Conservation (phyloP, 2,888 invertebrate species). For the Peribatodes rhomboidaria region DNA sequence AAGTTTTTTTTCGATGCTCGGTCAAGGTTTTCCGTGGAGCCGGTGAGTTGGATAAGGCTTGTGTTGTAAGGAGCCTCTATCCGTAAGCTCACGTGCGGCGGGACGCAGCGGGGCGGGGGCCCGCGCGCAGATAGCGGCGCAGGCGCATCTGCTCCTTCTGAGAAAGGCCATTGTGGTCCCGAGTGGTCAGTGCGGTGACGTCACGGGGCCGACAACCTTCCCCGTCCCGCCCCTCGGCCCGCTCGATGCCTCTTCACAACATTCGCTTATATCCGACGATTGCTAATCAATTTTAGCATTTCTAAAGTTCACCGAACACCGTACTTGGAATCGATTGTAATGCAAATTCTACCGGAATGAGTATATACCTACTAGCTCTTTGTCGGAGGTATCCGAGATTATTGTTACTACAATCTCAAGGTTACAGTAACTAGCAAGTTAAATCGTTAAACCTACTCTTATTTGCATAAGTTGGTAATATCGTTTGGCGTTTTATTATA, state of each 20-base stretch:
- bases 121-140: conserved; percentile 73
- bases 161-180: conserved; percentile 84
- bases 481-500: conserved; percentile 29
- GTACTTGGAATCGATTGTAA: conserved; percentile 48
- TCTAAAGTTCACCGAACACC: conserved; percentile 49
- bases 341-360: conserved; percentile 36
- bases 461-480: conserved; percentile 32
- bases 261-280: conserved; percentile 53
- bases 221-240: conserved; percentile 59
- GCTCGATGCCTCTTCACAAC: conserved; percentile 46
- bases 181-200: conserved; percentile 84
- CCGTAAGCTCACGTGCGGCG: conserved; percentile 59
- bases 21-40: conserved; percentile 49
- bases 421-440: conserved; percentile 36
- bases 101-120: conserved; percentile 61
- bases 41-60: conserved; percentile 40
- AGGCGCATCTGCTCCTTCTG: conserved; percentile 83
- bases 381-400: conserved; percentile 28
- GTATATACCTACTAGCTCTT: conserved; percentile 23
- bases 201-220: conserved; percentile 85
- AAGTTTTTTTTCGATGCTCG: conserved; percentile 58
- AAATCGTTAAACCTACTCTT: conserved; percentile 25
- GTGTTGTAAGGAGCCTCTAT: conserved; percentile 47
- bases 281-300: conserved; percentile 56
- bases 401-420: conserved; percentile 36